phyloP scores from a whole-genome alignment of 2,113 vertebrate genomes.

The Heptranchias perlo region DNA sequence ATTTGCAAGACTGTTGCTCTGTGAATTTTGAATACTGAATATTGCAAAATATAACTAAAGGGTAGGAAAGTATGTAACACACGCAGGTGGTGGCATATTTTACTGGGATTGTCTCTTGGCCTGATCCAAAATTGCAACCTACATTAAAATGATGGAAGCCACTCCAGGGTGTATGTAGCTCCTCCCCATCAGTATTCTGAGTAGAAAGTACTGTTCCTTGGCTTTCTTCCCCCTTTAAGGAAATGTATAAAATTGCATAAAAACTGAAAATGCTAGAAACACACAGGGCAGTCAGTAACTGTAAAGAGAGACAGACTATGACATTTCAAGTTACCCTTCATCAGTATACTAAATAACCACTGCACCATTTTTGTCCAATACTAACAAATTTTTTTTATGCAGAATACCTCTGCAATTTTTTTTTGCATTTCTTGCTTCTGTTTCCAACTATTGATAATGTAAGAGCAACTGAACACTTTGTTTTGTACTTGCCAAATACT shows the following conservation, averaged over 20 bases:
- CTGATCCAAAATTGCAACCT: neutral
- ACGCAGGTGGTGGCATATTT: neutral
- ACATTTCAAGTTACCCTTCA: conserved; percentile 21
- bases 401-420: too few species aligned
- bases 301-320: neutral
- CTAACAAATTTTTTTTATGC: too few species aligned
- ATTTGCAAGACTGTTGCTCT: neutral
- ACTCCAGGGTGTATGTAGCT: neutral
- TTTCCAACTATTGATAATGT: too few species aligned
- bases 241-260: neutral
- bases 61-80: neutral
- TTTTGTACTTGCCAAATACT: too few species aligned
- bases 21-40: neutral
- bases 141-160: neutral
- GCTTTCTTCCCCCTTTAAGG: neutral
- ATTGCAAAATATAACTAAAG: neutral
- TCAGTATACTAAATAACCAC: too few species aligned
- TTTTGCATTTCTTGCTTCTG: too few species aligned
- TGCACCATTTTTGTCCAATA: too few species aligned
- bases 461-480: too few species aligned
- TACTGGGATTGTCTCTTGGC: neutral
- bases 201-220: neutral
- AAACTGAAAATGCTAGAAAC: neutral
- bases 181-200: neutral
- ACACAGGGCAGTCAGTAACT: too few species aligned